These are phyloP conservation scores for Spodoptera exigua DNA, from an alignment of 2,888 invertebrate genomes.

Conservation along the genomic window DNA sequence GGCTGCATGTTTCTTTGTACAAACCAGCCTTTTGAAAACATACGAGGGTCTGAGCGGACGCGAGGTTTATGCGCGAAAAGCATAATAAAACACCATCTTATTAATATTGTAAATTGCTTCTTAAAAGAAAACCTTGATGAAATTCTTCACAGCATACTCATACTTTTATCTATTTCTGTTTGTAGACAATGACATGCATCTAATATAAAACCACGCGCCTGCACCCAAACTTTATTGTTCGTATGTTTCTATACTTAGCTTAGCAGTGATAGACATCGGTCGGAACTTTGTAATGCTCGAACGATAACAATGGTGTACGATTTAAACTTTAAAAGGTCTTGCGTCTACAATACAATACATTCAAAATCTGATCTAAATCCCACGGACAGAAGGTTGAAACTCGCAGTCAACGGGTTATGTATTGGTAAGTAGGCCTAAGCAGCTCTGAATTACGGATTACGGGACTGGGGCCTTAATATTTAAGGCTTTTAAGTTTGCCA, in stretches of 20 bases:
- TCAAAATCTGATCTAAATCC: slow-evolving; percentile 33
- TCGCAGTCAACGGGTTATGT: slow-evolving; percentile 11
- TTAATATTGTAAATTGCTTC: neutral
- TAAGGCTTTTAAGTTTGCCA: slow-evolving; percentile 29
- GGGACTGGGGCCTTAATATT: slow-evolving; percentile 39
- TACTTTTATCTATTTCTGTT: slow-evolving; percentile 7
- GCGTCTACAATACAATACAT: slow-evolving; percentile 23
- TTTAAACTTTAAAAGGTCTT: slow-evolving; percentile 47
- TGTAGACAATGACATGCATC: slow-evolving; percentile 10
- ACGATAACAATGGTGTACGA: slow-evolving; percentile 62
- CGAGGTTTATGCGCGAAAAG: neutral
- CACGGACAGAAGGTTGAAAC: slow-evolving; percentile 22
- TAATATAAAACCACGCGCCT: slow-evolving; percentile 18
- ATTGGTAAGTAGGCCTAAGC: slow-evolving; percentile 24
- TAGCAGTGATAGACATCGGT: slow-evolving; percentile 51
- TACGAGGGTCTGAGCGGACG: slow-evolving; percentile 1
- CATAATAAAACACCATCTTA: neutral
- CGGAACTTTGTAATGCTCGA: slow-evolving; percentile 64
- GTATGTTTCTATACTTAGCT: slow-evolving; percentile 44
- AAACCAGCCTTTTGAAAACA: slow-evolving; percentile 23
- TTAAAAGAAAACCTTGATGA: neutral
- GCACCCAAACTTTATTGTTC: slow-evolving; percentile 22
- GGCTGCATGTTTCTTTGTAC: slow-evolving; percentile 10
- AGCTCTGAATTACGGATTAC: slow-evolving; percentile 44
- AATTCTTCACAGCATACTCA: neutral